Evolutionary conservation across 2,797 vertebrate species (phyloP), one percentile per base, ranked within the genome.

Genomic region (Fringilla coelebs): DNA sequence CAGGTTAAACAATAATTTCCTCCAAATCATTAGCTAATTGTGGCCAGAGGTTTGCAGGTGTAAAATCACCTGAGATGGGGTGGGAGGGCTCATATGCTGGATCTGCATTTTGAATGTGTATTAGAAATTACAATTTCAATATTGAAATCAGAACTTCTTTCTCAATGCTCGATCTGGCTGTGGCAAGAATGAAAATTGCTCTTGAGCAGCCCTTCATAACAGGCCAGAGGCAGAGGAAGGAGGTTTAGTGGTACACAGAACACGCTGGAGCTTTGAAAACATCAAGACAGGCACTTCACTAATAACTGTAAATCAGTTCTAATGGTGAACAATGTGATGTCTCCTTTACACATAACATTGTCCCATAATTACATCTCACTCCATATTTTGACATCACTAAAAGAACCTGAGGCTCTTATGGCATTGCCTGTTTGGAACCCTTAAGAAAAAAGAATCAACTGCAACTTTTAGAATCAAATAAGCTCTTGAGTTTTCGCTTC

Each of bases 231-330:
- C 54, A 72, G 13, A 78, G 45, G 26, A 60, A 15, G 22, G 77
- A 71, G 45, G 31, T 36, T 70, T 14, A 28, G 14, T 2, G 0
- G 13, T 29, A 32, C 38, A 48, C 13, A 26, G 13, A 78, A 52
- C 26, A 41, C 0, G 0, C 26, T 10, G 41, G 12, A 65, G 4
- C 34, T 66, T 71, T 7, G 46, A 32, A 60, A 82, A 16, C 32
- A 32, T 17, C 8, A n/a, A 13, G 34, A 12, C 8, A 60, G 3
- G 8, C 40, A 15, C 32, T 65, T 52, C 28, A 49, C 17, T 49
- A 26, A 16, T 38, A 41, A 26, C 45, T 19, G 9, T 28, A 62
- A n/a, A 43, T 8, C 36, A 29, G n/a, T 34, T 13, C 36, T 40
- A 19, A 49, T 6, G 12, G 48, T 41, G 32, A 65, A 29, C 20